Percentiles rank a stretch among this genome's conserved stretches.
Evolutionary conservation across 92 coral and sea anemone species (phyloP).

Genomic region (Actinernus sp.): DNA sequence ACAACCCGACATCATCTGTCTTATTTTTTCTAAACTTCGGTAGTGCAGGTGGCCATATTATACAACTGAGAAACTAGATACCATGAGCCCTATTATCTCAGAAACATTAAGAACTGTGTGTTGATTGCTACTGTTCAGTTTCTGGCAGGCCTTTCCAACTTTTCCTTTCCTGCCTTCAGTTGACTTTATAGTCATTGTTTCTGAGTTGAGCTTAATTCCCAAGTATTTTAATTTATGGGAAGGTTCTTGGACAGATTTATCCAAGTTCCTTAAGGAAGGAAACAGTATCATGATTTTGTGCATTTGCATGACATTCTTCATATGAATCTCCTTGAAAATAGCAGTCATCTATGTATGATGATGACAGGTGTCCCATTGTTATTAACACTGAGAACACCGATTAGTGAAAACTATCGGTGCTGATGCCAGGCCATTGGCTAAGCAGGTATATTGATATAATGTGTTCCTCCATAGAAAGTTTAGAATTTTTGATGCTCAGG

Average conservation of each 20-base stretch:
- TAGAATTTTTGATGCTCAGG: constrained; percentile 32
- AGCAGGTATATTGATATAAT: constrained; percentile 59
- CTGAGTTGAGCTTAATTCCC: too few species aligned
- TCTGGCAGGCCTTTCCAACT: constrained; percentile 46
- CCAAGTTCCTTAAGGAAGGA: too few species aligned
- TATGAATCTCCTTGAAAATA: constrained; percentile 49
- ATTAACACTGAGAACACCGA: constrained; percentile 45
- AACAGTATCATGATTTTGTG: too few species aligned
- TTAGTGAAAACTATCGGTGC: constrained; percentile 58
- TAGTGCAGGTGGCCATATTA: constrained; percentile 55
- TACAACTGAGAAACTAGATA: constrained; percentile 65
- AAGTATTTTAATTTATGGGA: constrained; percentile 53
- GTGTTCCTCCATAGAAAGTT: constrained; percentile 54
- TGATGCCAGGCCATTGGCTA: constrained; percentile 67
- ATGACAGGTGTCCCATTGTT: constrained; percentile 36
- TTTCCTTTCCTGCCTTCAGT: too few species aligned
- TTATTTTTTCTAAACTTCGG: too few species aligned
- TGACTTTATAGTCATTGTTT: too few species aligned
- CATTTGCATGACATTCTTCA: constrained; percentile 56
- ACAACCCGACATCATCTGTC: too few species aligned
- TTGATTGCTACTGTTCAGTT: constrained; percentile 8
- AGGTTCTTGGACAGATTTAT: constrained; percentile 56
- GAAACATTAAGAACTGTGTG: constrained; percentile 54
- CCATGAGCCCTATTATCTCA: constrained; percentile 53
- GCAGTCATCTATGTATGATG: constrained; percentile 69